Percentiles rank a stretch among this genome's conserved stretches.
These are phyloP conservation scores for Ochotona princeps DNA, from an alignment of 2,113 vertebrate species.

Conservation along the genomic window DNA sequence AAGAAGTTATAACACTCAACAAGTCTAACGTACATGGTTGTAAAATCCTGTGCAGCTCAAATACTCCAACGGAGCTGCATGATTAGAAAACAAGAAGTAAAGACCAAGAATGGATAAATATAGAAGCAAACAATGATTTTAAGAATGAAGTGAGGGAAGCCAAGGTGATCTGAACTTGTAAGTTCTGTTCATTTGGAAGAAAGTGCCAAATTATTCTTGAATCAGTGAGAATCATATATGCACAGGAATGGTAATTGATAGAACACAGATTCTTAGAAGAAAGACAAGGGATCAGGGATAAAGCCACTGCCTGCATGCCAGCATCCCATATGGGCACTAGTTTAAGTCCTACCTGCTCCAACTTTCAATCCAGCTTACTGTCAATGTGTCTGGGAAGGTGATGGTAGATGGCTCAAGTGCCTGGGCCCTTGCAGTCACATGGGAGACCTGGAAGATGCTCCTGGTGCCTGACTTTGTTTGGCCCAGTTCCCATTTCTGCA, in stretches of 20 bases:
- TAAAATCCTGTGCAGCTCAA: constrained; percentile 28
- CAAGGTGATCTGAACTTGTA: background rate
- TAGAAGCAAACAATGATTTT: background rate
- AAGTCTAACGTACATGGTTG: background rate
- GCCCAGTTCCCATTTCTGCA: no score
- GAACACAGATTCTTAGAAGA: background rate
- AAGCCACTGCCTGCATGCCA: no score
- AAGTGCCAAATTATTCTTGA: background rate
- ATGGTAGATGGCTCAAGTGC: no score
- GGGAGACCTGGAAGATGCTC: no score
- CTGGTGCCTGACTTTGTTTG: no score
- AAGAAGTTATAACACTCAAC: background rate
- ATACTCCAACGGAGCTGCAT: background rate
- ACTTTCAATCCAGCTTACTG: no score
- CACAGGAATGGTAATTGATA: background rate
- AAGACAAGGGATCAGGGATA: background rate
- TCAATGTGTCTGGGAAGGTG: no score
- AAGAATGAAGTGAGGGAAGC: background rate
- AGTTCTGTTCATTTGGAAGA: background rate
- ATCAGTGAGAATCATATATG: background rate
- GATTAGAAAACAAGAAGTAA: background rate
- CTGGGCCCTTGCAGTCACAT: no score
- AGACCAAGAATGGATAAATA: background rate
- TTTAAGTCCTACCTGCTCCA: no score
- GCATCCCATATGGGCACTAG: no score